phyloP scores from a whole-genome alignment of 2,113 vertebrate species.

The Hypocryptadius cinnamomeus region DNA sequence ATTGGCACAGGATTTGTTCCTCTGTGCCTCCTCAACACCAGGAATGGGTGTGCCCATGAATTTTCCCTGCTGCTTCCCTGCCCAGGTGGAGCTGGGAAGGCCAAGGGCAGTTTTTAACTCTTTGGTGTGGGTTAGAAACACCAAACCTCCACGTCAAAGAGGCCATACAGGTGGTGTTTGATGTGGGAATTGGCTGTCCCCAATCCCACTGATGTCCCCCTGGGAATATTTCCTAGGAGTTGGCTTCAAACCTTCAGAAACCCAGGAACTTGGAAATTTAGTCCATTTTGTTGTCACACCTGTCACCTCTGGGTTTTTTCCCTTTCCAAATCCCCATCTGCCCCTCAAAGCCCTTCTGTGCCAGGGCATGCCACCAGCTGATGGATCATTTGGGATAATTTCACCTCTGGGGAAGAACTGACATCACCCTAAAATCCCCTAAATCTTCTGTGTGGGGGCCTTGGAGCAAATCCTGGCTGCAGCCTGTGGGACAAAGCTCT shows the following conservation, averaged over 20 bases:
- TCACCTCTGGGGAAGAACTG: not conserved
- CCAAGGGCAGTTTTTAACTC: not conserved
- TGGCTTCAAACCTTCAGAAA: not conserved
- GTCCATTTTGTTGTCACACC: accelerated
- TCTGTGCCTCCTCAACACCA: not conserved
- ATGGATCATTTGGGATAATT: not conserved
- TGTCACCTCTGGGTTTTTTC: not conserved
- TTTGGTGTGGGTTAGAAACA: not conserved
- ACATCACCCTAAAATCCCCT: not conserved
- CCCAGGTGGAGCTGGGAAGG: not conserved
- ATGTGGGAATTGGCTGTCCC: not conserved
- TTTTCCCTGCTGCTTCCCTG: not conserved
- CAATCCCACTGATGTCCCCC: accelerated
- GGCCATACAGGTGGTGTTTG: accelerated
- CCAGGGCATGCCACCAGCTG: not conserved
- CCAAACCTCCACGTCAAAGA: not conserved
- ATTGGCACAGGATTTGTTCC: accelerated
- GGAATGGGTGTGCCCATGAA: not conserved
- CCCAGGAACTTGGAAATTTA: not conserved
- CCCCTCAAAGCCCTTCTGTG: not conserved
- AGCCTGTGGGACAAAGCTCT: not conserved
- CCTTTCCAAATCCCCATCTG: not conserved
- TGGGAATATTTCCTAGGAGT: not conserved
- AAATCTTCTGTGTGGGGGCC: not conserved
- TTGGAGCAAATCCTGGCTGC: not conserved